These are phyloP conservation scores for Pomacea canaliculata DNA, from an alignment of 2,888 invertebrate genomes.

Conservation along the genomic window DNA sequence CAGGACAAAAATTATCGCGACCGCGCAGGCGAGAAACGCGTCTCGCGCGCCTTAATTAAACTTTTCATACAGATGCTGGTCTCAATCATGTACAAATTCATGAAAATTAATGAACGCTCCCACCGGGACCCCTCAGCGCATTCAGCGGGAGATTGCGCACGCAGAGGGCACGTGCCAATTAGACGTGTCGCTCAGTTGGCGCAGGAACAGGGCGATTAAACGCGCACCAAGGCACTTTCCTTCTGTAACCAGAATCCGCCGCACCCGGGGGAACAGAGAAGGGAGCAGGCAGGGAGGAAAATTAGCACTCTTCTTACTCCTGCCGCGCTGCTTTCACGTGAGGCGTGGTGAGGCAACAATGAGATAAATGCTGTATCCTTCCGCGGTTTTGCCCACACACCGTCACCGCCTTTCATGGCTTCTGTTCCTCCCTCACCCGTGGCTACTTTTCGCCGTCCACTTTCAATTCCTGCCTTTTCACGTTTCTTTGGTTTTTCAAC, in stretches of 20 bases:
- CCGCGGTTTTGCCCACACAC: conserved; percentile 15
- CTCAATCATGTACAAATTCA: conserved; percentile 37
- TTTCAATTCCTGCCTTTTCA: conserved; percentile 6
- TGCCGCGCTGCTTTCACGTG: neutral
- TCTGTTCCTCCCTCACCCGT: too few species aligned
- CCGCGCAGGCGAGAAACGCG: conserved; percentile 21
- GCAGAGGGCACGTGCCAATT: conserved; percentile 34
- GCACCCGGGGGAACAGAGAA: conserved; percentile 3
- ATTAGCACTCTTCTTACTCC: neutral
- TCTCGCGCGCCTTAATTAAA: conserved; percentile 33
- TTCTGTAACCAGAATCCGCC: conserved; percentile 17
- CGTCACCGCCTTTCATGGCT: too few species aligned
- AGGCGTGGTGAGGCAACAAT: conserved; percentile 19
- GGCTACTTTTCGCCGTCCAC: conserved; percentile 2
- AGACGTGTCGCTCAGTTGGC: conserved; percentile 27
- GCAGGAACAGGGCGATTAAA: conserved; percentile 33
- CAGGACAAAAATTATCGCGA: conserved; percentile 24
- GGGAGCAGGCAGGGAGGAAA: conserved; percentile 14
- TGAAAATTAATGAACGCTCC: conserved; percentile 37
- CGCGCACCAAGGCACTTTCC: conserved; percentile 18
- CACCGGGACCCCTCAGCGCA: conserved; percentile 26
- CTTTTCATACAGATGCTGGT: conserved; percentile 34
- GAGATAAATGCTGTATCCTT: conserved; percentile 7
- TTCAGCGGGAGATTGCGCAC: conserved; percentile 31
- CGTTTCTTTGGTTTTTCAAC: neutral